Evolutionary conservation across 2,113 vertebrate species (phyloP), one percentile per base, ranked within the genome.

Genomic region (Pseudorhombus dupliciocellatus): DNA sequence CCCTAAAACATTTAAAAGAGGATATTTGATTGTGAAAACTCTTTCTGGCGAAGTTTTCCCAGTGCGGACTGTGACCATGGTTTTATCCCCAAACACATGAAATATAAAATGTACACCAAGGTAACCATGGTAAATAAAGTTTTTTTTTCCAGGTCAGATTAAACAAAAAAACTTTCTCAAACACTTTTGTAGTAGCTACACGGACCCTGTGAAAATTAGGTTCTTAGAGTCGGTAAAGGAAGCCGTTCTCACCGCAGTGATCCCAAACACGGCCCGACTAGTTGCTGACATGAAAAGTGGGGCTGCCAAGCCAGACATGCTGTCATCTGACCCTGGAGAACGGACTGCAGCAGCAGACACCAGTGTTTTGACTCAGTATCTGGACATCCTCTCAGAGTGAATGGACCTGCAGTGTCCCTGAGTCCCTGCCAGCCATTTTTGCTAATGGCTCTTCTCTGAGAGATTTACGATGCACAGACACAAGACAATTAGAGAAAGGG

Each of bases 1-100:
- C 80, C 80, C 66, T 63, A 66, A 91, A 90, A 89, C 81, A 90
- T 83, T 90, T 86, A 83, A 86, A 79, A 75, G 83, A 91, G 87
- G 90, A 92, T 91, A 92, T 92, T 86, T 78, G 78, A 89, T 86
- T 90, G 85, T 84, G 86, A 89, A 82, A 86, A 73, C 73, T 75
- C 10, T 40, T 40, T 40, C 14, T 37, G 34, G 10, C 78, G 73
- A n/a, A n/a, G n/a, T 79, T 88, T 91, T 91, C 79, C 87, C 83
- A 86, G 84, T 81, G 65, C 77, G 75, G 76, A 24, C 84, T 26
- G 55, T 92, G 85, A 86, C 78, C 73, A 74, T 61, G 58, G 80
- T 57, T 89, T 88, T 79, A 65, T 66, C 14, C 62, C 62, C 28
- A 70, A 84, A 88, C 75, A 86, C 14, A 52, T 85, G 83, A 87